A percentile compares a stretch with the other conserved stretches of the same genome.
These are phyloP conservation scores for Aphis craccivora DNA, from an alignment of 1,140 invertebrate genomes.

Conservation along the genomic window DNA sequence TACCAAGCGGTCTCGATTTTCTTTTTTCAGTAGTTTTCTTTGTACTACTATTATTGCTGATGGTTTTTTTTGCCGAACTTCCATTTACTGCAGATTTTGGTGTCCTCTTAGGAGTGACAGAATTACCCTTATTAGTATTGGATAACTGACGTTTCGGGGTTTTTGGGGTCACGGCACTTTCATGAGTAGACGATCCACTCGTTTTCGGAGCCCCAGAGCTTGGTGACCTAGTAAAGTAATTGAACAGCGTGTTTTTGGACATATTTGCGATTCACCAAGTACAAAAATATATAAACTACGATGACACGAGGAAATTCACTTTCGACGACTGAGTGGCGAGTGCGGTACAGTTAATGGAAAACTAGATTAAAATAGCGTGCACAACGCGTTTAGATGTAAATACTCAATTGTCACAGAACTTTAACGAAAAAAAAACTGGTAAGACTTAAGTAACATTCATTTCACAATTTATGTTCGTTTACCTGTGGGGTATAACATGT, in stretches of 20 bases:
- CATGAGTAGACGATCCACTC: background rate
- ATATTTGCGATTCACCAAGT: background rate
- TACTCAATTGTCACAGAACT: no score
- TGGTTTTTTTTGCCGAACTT: slow-evolving; percentile 14
- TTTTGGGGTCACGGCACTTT: background rate
- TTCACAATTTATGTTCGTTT: no score
- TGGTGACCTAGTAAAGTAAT: slow-evolving; percentile 61
- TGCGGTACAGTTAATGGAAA: background rate
- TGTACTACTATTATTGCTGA: background rate
- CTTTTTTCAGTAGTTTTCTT: slow-evolving; percentile 54
- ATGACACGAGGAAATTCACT: background rate
- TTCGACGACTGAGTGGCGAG: background rate
- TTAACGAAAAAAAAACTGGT: no score
- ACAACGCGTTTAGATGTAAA: background rate
- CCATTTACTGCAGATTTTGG: slow-evolving; percentile 14
- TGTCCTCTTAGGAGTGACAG: slow-evolving; percentile 16
- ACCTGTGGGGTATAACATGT: no score
- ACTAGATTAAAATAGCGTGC: background rate
- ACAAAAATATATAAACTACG: background rate
- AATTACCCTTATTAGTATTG: background rate
- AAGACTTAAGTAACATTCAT: no score
- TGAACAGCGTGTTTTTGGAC: slow-evolving; percentile 62
- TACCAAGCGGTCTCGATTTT: background rate
- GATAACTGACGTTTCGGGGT: slow-evolving; percentile 50
- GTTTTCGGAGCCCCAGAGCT: slow-evolving; percentile 10